phyloP scores from a whole-genome alignment of 1,140 invertebrate species.

The Scaptomyza pallida region DNA sequence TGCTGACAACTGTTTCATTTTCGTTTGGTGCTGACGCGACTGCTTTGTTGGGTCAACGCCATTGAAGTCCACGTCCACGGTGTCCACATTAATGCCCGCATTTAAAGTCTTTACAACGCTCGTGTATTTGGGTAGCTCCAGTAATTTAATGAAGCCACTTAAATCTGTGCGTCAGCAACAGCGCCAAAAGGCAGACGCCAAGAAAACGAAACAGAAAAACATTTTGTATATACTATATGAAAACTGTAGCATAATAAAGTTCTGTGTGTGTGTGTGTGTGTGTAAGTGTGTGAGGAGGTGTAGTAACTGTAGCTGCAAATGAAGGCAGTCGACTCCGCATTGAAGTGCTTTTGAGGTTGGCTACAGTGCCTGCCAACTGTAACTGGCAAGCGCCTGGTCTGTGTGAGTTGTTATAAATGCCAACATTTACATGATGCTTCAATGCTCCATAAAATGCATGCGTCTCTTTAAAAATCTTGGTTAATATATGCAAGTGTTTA shows the following conservation, averaged over 20 bases:
- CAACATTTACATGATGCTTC: constrained; percentile 31
- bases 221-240: constrained; percentile 56
- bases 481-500: too few relatives aligned
- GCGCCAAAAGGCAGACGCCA: not conserved
- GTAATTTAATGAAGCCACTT: constrained; percentile 83
- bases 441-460: not conserved
- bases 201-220: constrained; percentile 29
- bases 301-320: constrained; percentile 62
- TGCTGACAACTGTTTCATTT: constrained; percentile 54
- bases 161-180: constrained; percentile 70
- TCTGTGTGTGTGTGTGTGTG: constrained; percentile 23
- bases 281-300: constrained; percentile 41
- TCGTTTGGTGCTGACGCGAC: constrained; percentile 55
- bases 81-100: constrained; percentile 78
- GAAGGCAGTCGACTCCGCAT: constrained; percentile 38
- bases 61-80: constrained; percentile 45
- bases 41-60: constrained; percentile 59
- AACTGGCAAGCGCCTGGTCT: constrained; percentile 9
- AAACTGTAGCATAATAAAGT: constrained; percentile 67
- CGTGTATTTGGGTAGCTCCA: constrained; percentile 80
- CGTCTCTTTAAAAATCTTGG: not conserved
- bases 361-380: constrained; percentile 23
- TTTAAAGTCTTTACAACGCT: constrained; percentile 83
- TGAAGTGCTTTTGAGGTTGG: constrained; percentile 13
- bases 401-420: constrained; percentile 33